phyloP scores from a whole-genome alignment of 2,113 vertebrate species.

The Onychostoma macrolepis region DNA sequence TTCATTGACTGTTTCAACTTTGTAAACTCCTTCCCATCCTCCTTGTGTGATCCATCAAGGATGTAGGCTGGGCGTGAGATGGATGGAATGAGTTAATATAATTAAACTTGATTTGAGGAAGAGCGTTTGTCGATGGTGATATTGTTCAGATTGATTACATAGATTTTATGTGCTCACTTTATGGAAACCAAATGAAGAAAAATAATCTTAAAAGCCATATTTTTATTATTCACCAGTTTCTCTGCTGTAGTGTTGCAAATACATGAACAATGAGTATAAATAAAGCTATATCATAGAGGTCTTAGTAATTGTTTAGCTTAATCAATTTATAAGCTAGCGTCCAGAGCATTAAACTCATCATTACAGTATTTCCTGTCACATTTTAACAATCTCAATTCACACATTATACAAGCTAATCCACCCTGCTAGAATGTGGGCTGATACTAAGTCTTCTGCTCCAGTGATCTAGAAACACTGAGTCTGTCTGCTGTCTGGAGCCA shows the following conservation, averaged over 20 bases:
- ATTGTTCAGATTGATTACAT: conserved; percentile 14
- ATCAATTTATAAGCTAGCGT: background rate
- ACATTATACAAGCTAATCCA: conserved; percentile 10
- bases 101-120: conserved; percentile 12
- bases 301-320: background rate
- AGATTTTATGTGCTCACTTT: background rate
- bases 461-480: conserved; percentile 46
- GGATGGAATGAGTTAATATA: conserved; percentile 5
- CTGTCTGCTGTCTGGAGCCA: conserved; percentile 35
- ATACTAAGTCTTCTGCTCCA: conserved; percentile 48
- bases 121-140: background rate
- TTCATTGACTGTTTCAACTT: background rate
- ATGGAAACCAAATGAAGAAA: background rate
- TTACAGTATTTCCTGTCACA: conserved; percentile 2
- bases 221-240: background rate
- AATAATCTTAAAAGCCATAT: background rate
- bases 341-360: background rate
- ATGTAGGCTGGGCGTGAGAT: background rate
- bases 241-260: background rate
- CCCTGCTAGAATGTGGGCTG: conserved; percentile 7
- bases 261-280: background rate
- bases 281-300: background rate
- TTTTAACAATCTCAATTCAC: background rate
- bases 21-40: background rate
- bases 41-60: background rate